Evolutionary conservation across 2,888 invertebrate species (phyloP).

Genomic region (Melanchra persicariae): DNA sequence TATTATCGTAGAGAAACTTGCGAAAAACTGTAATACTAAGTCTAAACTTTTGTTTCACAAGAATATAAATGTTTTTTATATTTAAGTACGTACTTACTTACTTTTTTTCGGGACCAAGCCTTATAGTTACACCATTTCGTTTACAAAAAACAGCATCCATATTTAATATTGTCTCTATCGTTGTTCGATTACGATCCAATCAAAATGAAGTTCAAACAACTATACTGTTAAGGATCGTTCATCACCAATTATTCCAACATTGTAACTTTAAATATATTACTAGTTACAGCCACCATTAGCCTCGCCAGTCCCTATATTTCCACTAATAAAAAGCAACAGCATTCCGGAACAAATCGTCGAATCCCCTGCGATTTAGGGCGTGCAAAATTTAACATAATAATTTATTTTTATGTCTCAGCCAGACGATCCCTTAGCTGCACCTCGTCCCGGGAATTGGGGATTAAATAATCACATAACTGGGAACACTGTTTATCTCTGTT

Average conservation of each 20-base stretch:
- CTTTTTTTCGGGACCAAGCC: background rate
- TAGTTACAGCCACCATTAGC: conserved; percentile 72
- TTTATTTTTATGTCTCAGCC: conserved; percentile 88
- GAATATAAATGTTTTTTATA: background rate
- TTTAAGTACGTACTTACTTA: background rate
- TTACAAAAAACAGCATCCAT: too few relatives aligned
- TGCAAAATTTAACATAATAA: conserved; percentile 89
- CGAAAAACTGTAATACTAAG: conserved; percentile 1
- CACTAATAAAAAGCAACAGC: conserved; percentile 84
- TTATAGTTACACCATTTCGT: background rate
- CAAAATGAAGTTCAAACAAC: background rate
- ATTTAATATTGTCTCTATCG: too few relatives aligned
- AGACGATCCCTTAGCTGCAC: conserved; percentile 76
- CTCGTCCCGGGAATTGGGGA: conserved; percentile 78
- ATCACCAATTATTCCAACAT: conserved; percentile 27
- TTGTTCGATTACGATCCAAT: background rate
- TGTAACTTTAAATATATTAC: conserved; percentile 68
- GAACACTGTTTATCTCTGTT: conserved; percentile 79
- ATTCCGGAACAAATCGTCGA: conserved; percentile 84
- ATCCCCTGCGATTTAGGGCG: conserved; percentile 85
- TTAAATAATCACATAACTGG: conserved; percentile 83
- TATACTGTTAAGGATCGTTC: background rate
- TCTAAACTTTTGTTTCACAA: background rate
- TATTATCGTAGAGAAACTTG: conserved; percentile 5
- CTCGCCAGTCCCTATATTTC: conserved; percentile 73